phyloP scores from a whole-genome alignment of 2,797 vertebrate species.

The Cephalopachus bancanus region DNA sequence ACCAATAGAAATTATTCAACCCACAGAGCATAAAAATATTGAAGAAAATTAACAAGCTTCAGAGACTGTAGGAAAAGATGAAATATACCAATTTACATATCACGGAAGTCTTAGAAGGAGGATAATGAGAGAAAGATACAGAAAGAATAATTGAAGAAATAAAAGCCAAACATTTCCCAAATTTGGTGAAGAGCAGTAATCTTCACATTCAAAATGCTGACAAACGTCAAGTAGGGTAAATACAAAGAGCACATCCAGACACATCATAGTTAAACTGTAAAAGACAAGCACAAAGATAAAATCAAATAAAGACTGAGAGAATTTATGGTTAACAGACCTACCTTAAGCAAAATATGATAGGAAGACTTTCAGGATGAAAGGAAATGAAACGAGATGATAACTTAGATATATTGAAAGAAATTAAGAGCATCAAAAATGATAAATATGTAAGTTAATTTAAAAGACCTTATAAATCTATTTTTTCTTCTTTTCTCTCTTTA shows the following conservation, averaged over 20 bases:
- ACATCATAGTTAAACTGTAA: not conserved
- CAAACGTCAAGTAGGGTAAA: not conserved
- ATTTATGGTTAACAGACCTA: not conserved
- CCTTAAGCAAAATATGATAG: not conserved
- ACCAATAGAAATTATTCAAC: not conserved
- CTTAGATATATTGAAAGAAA: not conserved
- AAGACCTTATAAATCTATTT: not conserved
- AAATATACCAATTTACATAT: not conserved
- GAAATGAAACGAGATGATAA: not conserved
- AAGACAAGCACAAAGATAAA: not conserved
- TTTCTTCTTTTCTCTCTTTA: not conserved
- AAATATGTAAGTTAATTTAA: not conserved
- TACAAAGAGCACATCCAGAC: not conserved
- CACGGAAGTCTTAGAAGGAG: not conserved
- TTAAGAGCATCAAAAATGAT: not conserved
- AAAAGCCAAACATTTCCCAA: not conserved
- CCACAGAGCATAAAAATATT: not conserved
- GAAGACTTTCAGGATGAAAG: not conserved
- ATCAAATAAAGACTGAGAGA: not conserved
- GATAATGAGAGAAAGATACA: not conserved
- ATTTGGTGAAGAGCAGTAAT: not conserved
- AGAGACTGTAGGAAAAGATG: not conserved
- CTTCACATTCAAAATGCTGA: not conserved
- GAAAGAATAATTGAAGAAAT: not conserved
- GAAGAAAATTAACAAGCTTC: not conserved